Evolutionary conservation across 2,113 vertebrate genomes (phyloP).

Genomic region (Chloebia gouldiae): DNA sequence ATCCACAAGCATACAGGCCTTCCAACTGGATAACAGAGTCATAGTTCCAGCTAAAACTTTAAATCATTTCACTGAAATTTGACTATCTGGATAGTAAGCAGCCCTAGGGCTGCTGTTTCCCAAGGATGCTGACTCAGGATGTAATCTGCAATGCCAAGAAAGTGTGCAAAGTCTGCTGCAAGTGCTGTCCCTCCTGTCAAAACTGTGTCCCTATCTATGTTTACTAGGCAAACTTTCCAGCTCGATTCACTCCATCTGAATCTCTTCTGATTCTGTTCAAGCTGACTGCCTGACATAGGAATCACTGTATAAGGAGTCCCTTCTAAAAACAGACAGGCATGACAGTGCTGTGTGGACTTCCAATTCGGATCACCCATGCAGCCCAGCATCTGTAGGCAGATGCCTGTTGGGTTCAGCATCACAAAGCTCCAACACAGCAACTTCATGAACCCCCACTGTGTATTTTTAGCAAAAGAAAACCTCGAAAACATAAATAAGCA

Average conservation of each 20-base stretch:
- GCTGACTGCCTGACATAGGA: neutral
- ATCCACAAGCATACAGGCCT: neutral
- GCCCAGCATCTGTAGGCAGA: neutral
- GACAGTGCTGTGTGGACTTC: neutral
- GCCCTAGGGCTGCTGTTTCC: neutral
- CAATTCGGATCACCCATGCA: neutral
- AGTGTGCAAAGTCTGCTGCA: accelerated
- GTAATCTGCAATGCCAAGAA: neutral
- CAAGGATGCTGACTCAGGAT: neutral
- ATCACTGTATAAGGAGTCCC: neutral
- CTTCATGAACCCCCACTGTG: accelerated
- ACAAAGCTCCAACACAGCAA: neutral
- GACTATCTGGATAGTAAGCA: neutral
- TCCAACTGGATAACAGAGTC: neutral
- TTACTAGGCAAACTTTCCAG: neutral
- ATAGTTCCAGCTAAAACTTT: neutral
- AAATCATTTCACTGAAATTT: neutral
- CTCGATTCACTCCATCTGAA: neutral
- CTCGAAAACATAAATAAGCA: neutral
- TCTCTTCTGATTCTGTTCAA: neutral
- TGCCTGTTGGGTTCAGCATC: neutral
- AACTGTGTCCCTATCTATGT: neutral
- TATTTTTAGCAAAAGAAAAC: neutral
- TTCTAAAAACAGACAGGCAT: neutral
- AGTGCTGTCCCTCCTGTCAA: neutral